phyloP scores from a whole-genome alignment of 2,888 invertebrate species.

The Campoplex nolae region DNA sequence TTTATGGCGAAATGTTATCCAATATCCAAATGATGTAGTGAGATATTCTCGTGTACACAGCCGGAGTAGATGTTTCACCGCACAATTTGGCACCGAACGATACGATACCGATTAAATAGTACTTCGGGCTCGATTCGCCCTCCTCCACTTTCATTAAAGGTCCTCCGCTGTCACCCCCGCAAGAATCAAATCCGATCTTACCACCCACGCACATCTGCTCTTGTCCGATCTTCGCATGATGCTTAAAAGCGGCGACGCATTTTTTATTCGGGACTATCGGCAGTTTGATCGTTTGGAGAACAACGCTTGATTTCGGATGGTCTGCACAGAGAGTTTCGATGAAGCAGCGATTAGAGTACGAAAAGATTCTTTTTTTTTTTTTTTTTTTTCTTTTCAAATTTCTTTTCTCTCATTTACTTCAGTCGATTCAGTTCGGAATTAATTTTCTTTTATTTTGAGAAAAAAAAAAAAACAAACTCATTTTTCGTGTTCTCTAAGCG shows the following conservation, averaged over 20 bases:
- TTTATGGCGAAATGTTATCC: slow-evolving; percentile 83
- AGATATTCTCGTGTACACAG: slow-evolving; percentile 89
- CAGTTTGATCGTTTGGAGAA: slow-evolving; percentile 84
- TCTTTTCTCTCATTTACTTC: background rate
- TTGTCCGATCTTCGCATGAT: slow-evolving; percentile 74
- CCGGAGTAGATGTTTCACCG: slow-evolving; percentile 87
- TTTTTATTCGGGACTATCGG: slow-evolving; percentile 83
- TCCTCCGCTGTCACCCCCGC: slow-evolving; percentile 88
- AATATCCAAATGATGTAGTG: slow-evolving; percentile 89
- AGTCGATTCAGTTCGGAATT: background rate
- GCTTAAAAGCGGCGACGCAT: slow-evolving; percentile 73
- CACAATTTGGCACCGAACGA: slow-evolving; percentile 88
- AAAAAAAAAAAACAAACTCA: too few species aligned
- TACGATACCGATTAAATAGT: slow-evolving; percentile 87
- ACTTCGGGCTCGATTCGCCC: slow-evolving; percentile 85
- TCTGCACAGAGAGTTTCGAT: slow-evolving; percentile 61
- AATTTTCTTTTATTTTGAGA: background rate
- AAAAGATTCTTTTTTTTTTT: background rate
- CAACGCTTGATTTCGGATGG: slow-evolving; percentile 75
- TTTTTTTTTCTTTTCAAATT: background rate
- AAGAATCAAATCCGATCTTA: slow-evolving; percentile 86
- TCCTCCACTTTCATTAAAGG: slow-evolving; percentile 85
- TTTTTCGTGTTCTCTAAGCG: background rate
- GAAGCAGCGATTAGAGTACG: background rate
- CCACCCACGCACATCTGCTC: slow-evolving; percentile 87